A percentile compares a stretch with the other conserved stretches of the same genome.
phyloP scores from a whole-genome alignment of 2,888 invertebrate species.

The Cryptus armator region DNA sequence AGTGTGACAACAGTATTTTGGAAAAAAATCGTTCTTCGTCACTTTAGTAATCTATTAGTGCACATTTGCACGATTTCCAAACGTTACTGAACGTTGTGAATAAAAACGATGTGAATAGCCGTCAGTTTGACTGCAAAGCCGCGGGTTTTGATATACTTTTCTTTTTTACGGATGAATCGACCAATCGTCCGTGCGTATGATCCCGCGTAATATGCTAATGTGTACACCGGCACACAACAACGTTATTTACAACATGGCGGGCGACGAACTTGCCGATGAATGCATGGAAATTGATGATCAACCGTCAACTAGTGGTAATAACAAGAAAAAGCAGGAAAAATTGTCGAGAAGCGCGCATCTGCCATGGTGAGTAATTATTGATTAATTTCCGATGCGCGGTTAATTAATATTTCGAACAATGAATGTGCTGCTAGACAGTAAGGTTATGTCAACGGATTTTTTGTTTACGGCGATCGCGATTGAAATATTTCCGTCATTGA shows the following conservation, averaged over 20 bases:
- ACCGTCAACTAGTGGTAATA: conserved; percentile 75
- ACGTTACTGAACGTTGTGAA: neutral
- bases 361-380: conserved; percentile 77
- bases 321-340: conserved; percentile 62
- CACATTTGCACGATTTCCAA: neutral
- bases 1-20: neutral
- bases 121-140: conserved; percentile 30
- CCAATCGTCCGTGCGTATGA: neutral
- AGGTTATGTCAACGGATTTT: conserved; percentile 4
- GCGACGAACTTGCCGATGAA: conserved; percentile 65
- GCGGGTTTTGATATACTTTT: neutral
- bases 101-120: neutral
- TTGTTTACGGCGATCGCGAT: neutral
- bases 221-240: neutral
- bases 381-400: neutral
- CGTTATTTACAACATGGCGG: conserved; percentile 72
- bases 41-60: neutral
- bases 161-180: neutral
- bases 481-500: neutral
- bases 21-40: neutral
- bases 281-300: conserved; percentile 77
- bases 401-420: neutral
- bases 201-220: conserved; percentile 14
- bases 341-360: conserved; percentile 71
- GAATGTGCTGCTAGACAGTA: conserved; percentile 29